Evolutionary conservation across 1,140 invertebrate species (phyloP).

Genomic region (Drosophila lacteicornis): DNA sequence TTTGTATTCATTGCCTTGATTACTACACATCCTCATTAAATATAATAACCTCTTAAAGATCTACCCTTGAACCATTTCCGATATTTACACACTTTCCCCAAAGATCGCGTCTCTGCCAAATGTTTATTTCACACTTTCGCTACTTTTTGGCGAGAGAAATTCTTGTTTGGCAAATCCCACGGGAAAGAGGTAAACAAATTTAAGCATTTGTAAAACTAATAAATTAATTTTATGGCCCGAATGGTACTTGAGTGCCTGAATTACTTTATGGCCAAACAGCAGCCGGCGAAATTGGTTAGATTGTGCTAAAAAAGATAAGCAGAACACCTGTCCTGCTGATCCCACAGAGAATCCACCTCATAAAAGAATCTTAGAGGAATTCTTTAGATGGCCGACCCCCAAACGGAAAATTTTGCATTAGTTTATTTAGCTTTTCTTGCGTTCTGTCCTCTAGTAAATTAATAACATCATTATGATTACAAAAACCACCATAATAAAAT

Average conservation of each 20-base stretch:
- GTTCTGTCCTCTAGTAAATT: conserved; percentile 23
- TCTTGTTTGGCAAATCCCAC: conserved; percentile 20
- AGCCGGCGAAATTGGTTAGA: conserved; percentile 14
- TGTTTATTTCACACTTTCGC: conserved; percentile 50
- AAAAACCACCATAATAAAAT: conserved; percentile 18
- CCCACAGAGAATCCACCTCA: conserved; percentile 6
- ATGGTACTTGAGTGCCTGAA: conserved; percentile 44
- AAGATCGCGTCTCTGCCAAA: background rate
- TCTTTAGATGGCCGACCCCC: background rate
- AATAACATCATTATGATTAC: conserved; percentile 41
- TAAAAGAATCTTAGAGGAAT: conserved; percentile 12
- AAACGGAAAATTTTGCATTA: conserved; percentile 29
- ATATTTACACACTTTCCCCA: conserved; percentile 36
- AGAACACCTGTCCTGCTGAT: conserved; percentile 35
- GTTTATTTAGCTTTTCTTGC: background rate
- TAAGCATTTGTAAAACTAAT: conserved; percentile 72
- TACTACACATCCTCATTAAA: conserved; percentile 15
- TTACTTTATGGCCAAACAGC: conserved; percentile 43
- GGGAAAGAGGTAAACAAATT: conserved; percentile 48
- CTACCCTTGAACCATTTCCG: conserved; percentile 37
- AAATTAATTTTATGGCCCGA: conserved; percentile 63
- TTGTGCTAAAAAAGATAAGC: conserved; percentile 46
- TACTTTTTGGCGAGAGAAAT: conserved; percentile 24
- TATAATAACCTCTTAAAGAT: conserved; percentile 10
- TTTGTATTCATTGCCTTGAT: conserved; percentile 10